Base-by-base conservation (phyloP, 2,797 vertebrate genomes). In the Serranus cabrilla region DNA sequence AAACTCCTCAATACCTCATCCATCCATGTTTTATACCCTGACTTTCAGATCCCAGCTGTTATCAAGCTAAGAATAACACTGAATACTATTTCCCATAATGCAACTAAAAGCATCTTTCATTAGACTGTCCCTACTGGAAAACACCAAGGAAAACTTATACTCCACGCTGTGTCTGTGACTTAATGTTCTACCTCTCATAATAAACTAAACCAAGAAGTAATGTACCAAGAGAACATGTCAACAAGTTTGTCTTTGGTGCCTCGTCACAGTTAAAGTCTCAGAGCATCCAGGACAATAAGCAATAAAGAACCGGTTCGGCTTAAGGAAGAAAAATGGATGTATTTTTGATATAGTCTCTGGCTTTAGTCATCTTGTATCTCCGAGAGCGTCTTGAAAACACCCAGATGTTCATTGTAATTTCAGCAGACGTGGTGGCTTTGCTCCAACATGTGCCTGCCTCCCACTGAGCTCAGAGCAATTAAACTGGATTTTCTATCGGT, bases 381-480 rank as follows among this genome's bases (percentile, higher is more conserved):
- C 9, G 42, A 31, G 17, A 39, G 47, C 52, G 45, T 56, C 45
- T 74, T 54, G 12, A 75, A 68, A 81, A 69, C 25, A 39, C 43
- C 49, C 76, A 79, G 79, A 74, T 76, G 73, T 66, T 81, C 64
- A n/a, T 10, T 62, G 54, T 77, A 50, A 71, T 66, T 85, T 74
- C 4, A 8, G 21, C 45, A 78, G 45, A 50, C 46, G 21, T 18
- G 49, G 20, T 25, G 14, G 56, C 50, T 71, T 7, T 58, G 42
- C 65, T 57, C 42, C 42, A 46, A 17, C 68, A 58, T 37, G 73
- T 11, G 21, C 6, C 23, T 2, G 27, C 50, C 37, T 73, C 51
- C 64, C 68, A 54, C 20, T 20, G 25, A 79, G 52, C 43, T 25
- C 20, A 45, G 49, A 76, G 52, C 40, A 65, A 60, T 83, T 61